Evolutionary conservation across 1,140 invertebrate species (phyloP), one percentile per base, ranked within the genome.

Genomic region (Rhynchophorus ferrugineus): DNA sequence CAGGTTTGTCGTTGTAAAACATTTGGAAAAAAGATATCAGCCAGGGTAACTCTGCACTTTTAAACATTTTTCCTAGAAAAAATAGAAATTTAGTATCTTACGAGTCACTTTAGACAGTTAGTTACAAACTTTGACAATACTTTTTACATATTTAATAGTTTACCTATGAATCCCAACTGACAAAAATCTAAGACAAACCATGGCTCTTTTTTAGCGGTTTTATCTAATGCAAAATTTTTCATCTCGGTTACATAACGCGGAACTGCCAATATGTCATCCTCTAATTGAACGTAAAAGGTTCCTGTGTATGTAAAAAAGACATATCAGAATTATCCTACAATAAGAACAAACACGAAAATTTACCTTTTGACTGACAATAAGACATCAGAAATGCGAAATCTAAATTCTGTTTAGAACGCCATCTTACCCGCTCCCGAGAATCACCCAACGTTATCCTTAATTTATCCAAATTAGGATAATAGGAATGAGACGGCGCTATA

Each of bases 131-230:
- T 6, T 37, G 14, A 37, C 35, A n/a, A 3, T 9, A 1, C 35
- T 37, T 13, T 37, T 37, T 16, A 34, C 35, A 16, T 37, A n/a
- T 37, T 1, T 13, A n/a, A 37, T 16, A 37, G 3, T 37, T 1
- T 74, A 82, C 88, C 90, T 51, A 95, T 95, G 65, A 93, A 94
- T 33, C 91, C 91, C 1, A 97, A 76, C 51, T 90, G 85, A 64
- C 93, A 97, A 69, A 95, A 98, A 65, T 98, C 93, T 5, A 97
- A 70, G 18, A 97, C 83, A 61, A 97, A 85, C 94, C 94, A 98
- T 0, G 71, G 70, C 53, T 85, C 81, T 59, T 80, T 88, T 19
- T 77, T 72, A 0, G 81, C 76, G 2, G 84, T 84, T 59, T 85
- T 87, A 58, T 87, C 81, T 1, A 91, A 72, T 2, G 91, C 91